Base-by-base conservation (phyloP, 1,140 invertebrate species). In the Archivesica marissinica region DNA sequence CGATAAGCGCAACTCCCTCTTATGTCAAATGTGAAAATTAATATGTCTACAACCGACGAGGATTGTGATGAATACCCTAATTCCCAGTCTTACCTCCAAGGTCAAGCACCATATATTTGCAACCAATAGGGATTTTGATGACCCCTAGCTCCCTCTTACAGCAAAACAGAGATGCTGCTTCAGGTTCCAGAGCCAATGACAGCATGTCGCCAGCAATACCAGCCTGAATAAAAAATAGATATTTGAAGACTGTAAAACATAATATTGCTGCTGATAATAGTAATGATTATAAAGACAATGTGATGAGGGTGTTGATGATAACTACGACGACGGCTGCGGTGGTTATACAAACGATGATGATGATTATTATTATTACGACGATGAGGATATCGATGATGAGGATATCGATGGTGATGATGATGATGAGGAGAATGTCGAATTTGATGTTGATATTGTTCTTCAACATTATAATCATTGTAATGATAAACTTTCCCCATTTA, bases 191-290 rank as follows among this genome's bases (percentile, higher is more conserved):
- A 20, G 77, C 77, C 17, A 80, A 30, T 17, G 23, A 28, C 35
- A 80, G 41, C 61, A 80, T 68, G 6, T 80, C 77, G 39, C 54
- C 61, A 30, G 77, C 44, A 52, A 80, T 80, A 2, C 77, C 77
- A 38, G 77, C 77, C 77, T 80, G 39, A 9, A 61, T 38, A 4
- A 33, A 30, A 41, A 68, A 41, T n/a, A 68, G 9, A 23, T 15
- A 7, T 41, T 33, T 68, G 15, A 35, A 30, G 17, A 15, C 15
- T 7, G 2, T 28, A 30, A 6, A 30, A 4, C 7, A 64, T 23
- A 30, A 3, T 30, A 35, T 28, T 3, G 17, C 3, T 30, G 4
- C 7, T 17, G 4, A 64, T n/a, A n/a, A n/a, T n/a, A n/a, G n/a
- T n/a, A n/a, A n/a, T n/a, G n/a, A n/a, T n/a, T n/a, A n/a, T n/a